Base-by-base conservation (phyloP, 1,140 invertebrate genomes). In the Aphaenogaster floridana region DNA sequence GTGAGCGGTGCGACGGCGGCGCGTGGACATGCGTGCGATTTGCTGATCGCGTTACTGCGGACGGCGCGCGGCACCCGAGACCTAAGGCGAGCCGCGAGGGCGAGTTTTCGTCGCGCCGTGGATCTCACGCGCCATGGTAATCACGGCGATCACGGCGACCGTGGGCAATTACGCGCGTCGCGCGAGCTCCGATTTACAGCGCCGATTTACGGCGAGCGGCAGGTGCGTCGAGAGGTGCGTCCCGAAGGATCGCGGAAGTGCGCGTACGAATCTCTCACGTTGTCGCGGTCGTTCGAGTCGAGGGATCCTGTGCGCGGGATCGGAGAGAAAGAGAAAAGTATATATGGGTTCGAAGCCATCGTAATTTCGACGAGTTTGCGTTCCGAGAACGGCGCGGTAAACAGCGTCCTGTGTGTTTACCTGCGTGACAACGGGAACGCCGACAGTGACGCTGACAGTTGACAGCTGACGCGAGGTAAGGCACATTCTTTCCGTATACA, bases 11-110 rank as follows among this genome's bases (percentile, higher is more conserved):
- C 50, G 50, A 74, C 17, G 45, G 13, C 66, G 48, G 13, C 13
- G 71, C 72, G 72, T 17, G 34, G 77, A 64, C 68, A 81, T 81
- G 79, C 64, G 64, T 28, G 36, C 64, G 79, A 71, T 71, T 69
- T 17, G 50, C 64, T 71, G 79, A 81, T 81, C 66, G 79, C 34
- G 11, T 57, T 59, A 66, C 63, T 39, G 13, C 8, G 48, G 36
- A 69, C 36, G 78, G 45, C 15, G 8, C 45, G 48, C 21, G 68
- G 21, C 17, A 28, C 21, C 54, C 0, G n/a, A 5, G 54, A 28
- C 28, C 28, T 0, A 28, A 28, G n/a, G 54, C 54, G 9, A 61
- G 21, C 8, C 7, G 21, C 63, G 63, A 64, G 63, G 63, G 63
- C 63, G 63, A 64, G 34, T 13, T 52, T 50, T 72, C 50, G 72